Evolutionary conservation across 2,113 vertebrate genomes (phyloP), one percentile per base, ranked within the genome.

Genomic region (Spea bombifrons): DNA sequence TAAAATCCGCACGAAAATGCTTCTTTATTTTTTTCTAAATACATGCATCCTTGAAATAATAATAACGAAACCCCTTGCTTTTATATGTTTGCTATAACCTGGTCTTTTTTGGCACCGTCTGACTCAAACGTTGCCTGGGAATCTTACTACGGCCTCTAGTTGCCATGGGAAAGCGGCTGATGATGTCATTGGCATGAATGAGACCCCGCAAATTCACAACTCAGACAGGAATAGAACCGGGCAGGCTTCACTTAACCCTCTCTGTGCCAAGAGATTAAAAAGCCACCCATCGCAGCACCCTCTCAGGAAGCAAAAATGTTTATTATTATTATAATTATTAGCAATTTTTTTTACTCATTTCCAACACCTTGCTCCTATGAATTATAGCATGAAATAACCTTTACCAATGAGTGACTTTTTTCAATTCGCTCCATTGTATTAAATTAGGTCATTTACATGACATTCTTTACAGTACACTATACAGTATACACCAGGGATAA

Each of bases 101-200:
- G 87, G 81, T 88, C 77, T 0, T 80, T 55, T 44, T 81, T 86
- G 84, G 83, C 72, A 77, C 82, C 5, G 71, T 86, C 85, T 84
- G 85, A 80, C 85, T 86, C 82, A 78, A 81, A 81, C 67, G 76
- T 86, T 91, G 87, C 90, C 83, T 88, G 86, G 86, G 87, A 87
- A 90, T 90, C 90, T 83, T 87, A 86, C 85, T 88, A 89, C 88
- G 4, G 87, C 84, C 85, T 84, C 83, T 85, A 86, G 92, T 93
- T 93, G 90, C 92, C 88, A 93, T 93, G 90, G 92, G 91, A 87
- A 92, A 85, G 84, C 85, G 73, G 86, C 84, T 91, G 55, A 59
- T 30, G 91, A 91, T 92, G 88, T 92, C 90, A 93, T 82, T 88
- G 87, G 88, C 92, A 92, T 85, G 87, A 88, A 86, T 78, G 76